phyloP scores from a whole-genome alignment of 2,888 invertebrate genomes.

The Nudaria mundana region DNA sequence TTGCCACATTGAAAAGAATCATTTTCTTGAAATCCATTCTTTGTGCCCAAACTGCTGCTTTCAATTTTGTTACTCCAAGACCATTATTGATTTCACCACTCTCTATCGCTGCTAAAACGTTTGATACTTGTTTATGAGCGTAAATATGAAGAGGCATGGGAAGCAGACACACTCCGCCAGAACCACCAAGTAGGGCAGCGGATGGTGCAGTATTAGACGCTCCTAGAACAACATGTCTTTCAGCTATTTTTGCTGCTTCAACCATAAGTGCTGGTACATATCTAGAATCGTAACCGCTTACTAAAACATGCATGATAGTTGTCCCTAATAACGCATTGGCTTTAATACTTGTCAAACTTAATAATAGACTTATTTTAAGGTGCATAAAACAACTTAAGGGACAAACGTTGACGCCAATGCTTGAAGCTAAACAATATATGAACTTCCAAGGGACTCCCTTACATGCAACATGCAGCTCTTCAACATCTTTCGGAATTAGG shows the following conservation, averaged over 20 bases:
- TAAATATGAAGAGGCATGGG: constrained; percentile 63
- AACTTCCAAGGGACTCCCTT: constrained; percentile 63
- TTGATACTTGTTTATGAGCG: constrained; percentile 52
- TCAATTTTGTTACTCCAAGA: constrained; percentile 41
- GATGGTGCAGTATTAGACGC: constrained; percentile 42
- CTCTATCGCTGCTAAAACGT: constrained; percentile 56
- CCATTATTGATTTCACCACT: constrained; percentile 49
- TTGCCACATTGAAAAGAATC: constrained; percentile 53
- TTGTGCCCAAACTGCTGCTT: constrained; percentile 66
- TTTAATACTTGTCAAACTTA: constrained; percentile 66
- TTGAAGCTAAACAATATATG: constrained; percentile 66
- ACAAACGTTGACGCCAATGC: constrained; percentile 56
- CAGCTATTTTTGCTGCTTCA: constrained; percentile 55
- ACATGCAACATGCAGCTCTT: constrained; percentile 50
- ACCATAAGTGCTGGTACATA: constrained; percentile 57
- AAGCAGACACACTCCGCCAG: constrained; percentile 61
- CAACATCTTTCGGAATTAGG: constrained; percentile 48
- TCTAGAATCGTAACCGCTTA: constrained; percentile 56
- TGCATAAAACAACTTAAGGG: constrained; percentile 69
- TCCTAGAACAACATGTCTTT: constrained; percentile 47
- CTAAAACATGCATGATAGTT: constrained; percentile 59
- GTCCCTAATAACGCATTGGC: constrained; percentile 48
- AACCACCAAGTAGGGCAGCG: constrained; percentile 50
- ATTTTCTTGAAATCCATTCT: constrained; percentile 65
- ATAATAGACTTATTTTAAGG: constrained; percentile 60